Percentiles rank a stretch among this genome's conserved stretches.
These are phyloP conservation scores for Actinernus sp. DNA, from an alignment of 92 coral and sea anemone species.

Conservation along the genomic window DNA sequence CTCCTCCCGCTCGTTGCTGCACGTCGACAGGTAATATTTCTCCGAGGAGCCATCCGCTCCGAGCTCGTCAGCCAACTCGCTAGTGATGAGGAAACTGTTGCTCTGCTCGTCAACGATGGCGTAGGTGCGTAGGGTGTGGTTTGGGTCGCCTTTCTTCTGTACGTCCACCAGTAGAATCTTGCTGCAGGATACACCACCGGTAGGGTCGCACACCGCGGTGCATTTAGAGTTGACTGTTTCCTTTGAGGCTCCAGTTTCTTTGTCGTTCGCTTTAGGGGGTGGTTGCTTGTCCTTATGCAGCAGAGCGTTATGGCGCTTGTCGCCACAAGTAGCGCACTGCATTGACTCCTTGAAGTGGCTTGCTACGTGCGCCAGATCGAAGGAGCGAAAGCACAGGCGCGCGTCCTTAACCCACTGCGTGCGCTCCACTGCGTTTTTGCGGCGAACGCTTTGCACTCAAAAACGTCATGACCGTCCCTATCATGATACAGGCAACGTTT, in stretches of 20 bases:
- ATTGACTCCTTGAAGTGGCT: neutral
- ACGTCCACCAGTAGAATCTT: slow-evolving; percentile 50
- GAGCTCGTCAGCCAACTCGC: slow-evolving; percentile 56
- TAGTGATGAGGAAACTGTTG: slow-evolving; percentile 49
- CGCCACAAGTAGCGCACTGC: slow-evolving; percentile 19
- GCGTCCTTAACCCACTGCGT: slow-evolving; percentile 42
- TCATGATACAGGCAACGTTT: too few relatives aligned
- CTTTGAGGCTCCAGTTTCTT: too few relatives aligned
- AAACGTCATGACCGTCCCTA: too few relatives aligned
- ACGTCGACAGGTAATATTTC: slow-evolving; percentile 51
- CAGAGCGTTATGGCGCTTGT: slow-evolving; percentile 35
- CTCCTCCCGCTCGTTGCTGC: slow-evolving; percentile 39
- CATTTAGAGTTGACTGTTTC: slow-evolving; percentile 3
- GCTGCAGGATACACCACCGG: slow-evolving; percentile 56
- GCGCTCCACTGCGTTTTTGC: slow-evolving; percentile 24
- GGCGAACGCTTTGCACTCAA: too few relatives aligned
- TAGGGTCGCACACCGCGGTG: slow-evolving; percentile 1
- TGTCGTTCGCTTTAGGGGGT: too few relatives aligned
- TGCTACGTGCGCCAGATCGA: slow-evolving; percentile 15
- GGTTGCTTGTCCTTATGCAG: slow-evolving; percentile 17
- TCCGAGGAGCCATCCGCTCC: slow-evolving; percentile 47
- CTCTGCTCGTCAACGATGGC: too few relatives aligned
- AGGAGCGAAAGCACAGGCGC: slow-evolving; percentile 68
- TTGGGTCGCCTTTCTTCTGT: slow-evolving; percentile 10
- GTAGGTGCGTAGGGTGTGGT: slow-evolving; percentile 23